These are phyloP conservation scores for Anisognathus igniventris DNA, from an alignment of 2,797 vertebrate genomes.

Conservation along the genomic window DNA sequence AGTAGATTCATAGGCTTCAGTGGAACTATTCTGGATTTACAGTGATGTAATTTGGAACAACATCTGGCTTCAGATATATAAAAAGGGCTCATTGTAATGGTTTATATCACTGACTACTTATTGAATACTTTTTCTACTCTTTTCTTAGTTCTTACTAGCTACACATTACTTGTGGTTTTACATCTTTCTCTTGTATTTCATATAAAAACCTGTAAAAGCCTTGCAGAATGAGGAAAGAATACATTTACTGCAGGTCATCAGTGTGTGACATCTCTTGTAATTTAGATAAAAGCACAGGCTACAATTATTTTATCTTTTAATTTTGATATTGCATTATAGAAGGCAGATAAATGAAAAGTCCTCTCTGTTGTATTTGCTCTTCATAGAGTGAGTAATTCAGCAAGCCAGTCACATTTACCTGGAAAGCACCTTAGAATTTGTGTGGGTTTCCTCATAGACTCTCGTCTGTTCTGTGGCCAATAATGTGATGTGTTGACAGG, in stretches of 20 bases:
- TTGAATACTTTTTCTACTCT: neutral
- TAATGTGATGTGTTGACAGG: neutral
- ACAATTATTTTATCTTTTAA: neutral
- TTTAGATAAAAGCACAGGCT: neutral
- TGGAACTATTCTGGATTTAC: slow-evolving; percentile 53
- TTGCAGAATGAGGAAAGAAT: neutral
- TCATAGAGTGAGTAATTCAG: neutral
- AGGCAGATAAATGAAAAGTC: neutral
- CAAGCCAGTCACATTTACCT: neutral
- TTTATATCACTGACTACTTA: slow-evolving; percentile 45
- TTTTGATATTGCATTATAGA: neutral
- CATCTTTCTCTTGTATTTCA: neutral
- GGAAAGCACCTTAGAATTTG: neutral
- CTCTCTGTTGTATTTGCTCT: neutral
- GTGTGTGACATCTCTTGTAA: neutral
- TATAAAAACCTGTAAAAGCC: neutral
- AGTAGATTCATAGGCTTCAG: slow-evolving; percentile 38
- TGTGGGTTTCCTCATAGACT: neutral
- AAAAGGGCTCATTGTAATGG: neutral
- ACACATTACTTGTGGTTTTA: neutral
- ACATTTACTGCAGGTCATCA: neutral
- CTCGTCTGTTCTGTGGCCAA: neutral
- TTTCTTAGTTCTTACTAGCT: neutral
- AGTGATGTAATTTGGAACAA: slow-evolving; percentile 54
- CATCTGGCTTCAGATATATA: slow-evolving; percentile 33